phyloP scores from a whole-genome alignment of 2,113 vertebrate genomes.

The Alces alces region DNA sequence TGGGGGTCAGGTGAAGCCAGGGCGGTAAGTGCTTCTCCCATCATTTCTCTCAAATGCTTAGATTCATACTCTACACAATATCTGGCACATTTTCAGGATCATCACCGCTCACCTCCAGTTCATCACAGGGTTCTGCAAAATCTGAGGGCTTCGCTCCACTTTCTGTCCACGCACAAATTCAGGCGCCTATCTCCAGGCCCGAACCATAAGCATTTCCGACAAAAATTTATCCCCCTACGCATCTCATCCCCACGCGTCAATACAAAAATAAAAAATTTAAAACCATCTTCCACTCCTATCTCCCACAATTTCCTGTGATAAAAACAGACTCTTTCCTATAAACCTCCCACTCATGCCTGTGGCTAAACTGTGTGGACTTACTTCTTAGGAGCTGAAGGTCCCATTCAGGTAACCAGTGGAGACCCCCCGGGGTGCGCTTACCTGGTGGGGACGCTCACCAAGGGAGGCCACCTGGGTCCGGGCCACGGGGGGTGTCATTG shows the following conservation, averaged over 20 bases:
- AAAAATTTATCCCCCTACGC: not conserved
- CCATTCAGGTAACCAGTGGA: not conserved
- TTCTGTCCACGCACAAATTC: not conserved
- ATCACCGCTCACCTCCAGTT: not conserved
- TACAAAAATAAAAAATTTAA: not conserved
- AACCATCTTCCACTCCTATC: not conserved
- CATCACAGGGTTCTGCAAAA: not conserved
- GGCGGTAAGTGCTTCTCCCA: not conserved
- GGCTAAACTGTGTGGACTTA: not conserved
- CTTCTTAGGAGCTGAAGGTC: not conserved
- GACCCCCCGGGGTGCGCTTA: not conserved
- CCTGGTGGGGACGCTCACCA: not conserved
- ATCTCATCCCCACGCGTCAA: not conserved
- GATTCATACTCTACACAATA: not conserved
- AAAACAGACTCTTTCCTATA: not conserved
- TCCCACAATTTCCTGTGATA: constrained; percentile 52
- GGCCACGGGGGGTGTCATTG: not conserved
- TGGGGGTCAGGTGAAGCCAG: not conserved
- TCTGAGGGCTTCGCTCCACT: not conserved
- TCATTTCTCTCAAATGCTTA: not conserved
- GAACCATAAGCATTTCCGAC: not conserved
- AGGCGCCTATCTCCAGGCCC: not conserved
- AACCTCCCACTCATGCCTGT: not conserved
- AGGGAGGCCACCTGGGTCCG: not conserved
- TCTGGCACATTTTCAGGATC: not conserved